Base-by-base conservation (phyloP, 2,797 vertebrate species). In the Neomorphus geoffroyi region DNA sequence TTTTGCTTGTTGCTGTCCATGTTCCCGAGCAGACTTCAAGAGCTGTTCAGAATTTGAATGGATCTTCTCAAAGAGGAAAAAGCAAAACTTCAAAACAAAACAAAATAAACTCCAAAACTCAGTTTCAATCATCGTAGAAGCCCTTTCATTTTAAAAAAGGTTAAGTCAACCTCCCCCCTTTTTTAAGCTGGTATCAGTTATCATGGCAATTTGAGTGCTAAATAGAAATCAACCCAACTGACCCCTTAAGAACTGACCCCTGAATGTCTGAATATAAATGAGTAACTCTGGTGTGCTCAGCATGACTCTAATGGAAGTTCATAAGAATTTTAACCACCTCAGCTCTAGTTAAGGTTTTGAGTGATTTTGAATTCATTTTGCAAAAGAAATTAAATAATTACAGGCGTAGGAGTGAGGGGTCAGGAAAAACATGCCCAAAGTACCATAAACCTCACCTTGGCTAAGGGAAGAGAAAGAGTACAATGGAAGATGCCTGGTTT, bases 241-340 rank as follows among this genome's bases (percentile, higher is more conserved):
- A 46, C 21, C 19, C 43, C 21, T 46, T 46, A 22, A 46, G 5
- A 51, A 28, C 13, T 33, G 66, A 43, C 21, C 32, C 27, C 32
- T 6, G 14, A 27, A 43, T 61, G 21, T 22, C 7, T 24, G 70
- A 90, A 93, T 53, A 61, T 48, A 91, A 77, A 28, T 70, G 71
- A 92, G 77, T 96, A 96, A 97, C 93, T 96, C 90, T 96, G 97
- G 88, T 67, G 95, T 81, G 95, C 64, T 93, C 71, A 93, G 77
- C 64, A 91, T 85, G 27, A 35, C 84, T 90, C 39, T 48, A 74
- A 87, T 32, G 24, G 13, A 83, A 91, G 43, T 13, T 57, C 65
- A 53, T 33, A 80, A 66, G 33, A 54, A 75, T 27, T 45, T 77
- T 3, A 41, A 80, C 91, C 74, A 27, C 51, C 18, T 53, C 0